Conservation (phyloP, 2,113 vertebrate species). For the Epinephelus lanceolatus region DNA sequence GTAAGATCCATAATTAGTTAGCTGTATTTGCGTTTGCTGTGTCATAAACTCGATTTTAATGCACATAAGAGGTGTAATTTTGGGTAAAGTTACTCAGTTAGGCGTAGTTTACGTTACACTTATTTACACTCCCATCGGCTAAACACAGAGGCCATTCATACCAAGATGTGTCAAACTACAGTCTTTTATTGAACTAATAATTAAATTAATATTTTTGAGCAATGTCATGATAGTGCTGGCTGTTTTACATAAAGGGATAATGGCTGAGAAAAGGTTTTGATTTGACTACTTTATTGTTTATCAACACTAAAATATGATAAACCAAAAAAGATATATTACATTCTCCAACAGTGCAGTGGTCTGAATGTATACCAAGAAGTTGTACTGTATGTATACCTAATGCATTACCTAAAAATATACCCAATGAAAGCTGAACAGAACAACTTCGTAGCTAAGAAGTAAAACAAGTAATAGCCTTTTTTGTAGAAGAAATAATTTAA, state of each 20-base stretch:
- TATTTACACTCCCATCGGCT: neutral
- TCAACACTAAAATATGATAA: neutral
- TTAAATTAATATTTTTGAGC: neutral
- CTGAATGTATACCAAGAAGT: neutral
- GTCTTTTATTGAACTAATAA: neutral
- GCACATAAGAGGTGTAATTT: neutral
- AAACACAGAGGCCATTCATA: neutral
- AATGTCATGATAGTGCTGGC: neutral
- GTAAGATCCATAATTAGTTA: neutral
- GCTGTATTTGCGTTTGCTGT: neutral
- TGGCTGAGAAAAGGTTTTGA: neutral
- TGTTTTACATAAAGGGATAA: neutral
- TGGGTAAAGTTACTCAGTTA: neutral
- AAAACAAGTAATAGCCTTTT: neutral
- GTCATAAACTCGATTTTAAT: neutral
- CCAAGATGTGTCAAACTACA: neutral
- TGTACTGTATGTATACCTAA: neutral
- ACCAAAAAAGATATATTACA: neutral
- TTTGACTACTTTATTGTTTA: neutral
- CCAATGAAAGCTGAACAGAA: neutral
- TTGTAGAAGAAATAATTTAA: too few relatives aligned
- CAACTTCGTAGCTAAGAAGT: neutral
- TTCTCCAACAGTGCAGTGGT: neutral
- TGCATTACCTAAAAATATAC: too few relatives aligned
- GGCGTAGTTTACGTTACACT: neutral